A percentile compares a stretch with the other conserved stretches of the same genome.
Evolutionary conservation across 1,140 invertebrate genomes (phyloP).

Genomic region (Papilio aristodemus): DNA sequence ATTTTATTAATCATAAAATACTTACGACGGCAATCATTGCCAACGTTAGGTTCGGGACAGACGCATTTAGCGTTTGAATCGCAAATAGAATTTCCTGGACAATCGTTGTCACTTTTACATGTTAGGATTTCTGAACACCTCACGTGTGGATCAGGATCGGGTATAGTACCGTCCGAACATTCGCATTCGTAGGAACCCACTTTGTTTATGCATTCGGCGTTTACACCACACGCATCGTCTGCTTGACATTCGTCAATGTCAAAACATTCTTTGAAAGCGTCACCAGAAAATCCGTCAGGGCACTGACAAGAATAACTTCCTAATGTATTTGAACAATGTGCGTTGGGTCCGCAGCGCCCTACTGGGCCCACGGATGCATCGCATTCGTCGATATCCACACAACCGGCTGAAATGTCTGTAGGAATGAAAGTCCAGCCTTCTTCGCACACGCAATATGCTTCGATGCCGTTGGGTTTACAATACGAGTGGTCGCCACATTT

Average conservation of each 20-base stretch:
- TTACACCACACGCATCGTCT: constrained; percentile 85
- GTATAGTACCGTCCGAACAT: constrained; percentile 89
- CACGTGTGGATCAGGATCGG: constrained; percentile 89
- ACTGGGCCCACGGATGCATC: constrained; percentile 87
- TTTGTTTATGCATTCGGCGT: constrained; percentile 89
- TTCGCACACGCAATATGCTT: constrained; percentile 95
- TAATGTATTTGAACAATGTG: constrained; percentile 90
- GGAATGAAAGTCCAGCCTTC: constrained; percentile 96
- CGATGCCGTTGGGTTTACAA: constrained; percentile 92
- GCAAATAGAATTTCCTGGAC: constrained; percentile 94
- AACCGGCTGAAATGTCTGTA: constrained; percentile 91
- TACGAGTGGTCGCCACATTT: constrained; percentile 93
- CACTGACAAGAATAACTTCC: constrained; percentile 90
- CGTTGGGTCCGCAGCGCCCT: constrained; percentile 91
- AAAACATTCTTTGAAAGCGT: constrained; percentile 87
- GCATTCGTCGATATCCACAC: constrained; percentile 97
- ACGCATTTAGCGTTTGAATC: constrained; percentile 88
- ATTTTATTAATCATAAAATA: constrained; percentile 45
- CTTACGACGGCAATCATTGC: constrained; percentile 94
- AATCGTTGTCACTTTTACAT: constrained; percentile 88
- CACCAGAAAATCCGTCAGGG: constrained; percentile 89
- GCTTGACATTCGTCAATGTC: constrained; percentile 91
- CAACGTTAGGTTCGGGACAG: constrained; percentile 94
- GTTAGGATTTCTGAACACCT: constrained; percentile 90
- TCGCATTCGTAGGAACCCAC: constrained; percentile 89